These are phyloP conservation scores for Sinocyclocheilus anshuiensis DNA, from an alignment of 2,113 vertebrate genomes.

Conservation along the genomic window DNA sequence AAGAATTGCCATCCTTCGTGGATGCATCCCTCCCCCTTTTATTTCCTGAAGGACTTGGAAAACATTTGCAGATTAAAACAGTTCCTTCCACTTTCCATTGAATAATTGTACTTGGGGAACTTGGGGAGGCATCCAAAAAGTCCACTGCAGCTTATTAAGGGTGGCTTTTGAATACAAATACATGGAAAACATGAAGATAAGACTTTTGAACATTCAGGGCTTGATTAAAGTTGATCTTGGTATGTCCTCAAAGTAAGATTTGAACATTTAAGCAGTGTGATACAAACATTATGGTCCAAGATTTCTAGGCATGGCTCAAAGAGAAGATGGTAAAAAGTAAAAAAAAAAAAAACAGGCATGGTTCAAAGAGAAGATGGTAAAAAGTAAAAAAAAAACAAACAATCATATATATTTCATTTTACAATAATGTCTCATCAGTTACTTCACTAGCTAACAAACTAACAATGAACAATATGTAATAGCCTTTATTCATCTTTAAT, in stretches of 20 bases:
- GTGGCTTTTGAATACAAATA: background rate
- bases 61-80: slow-evolving; percentile 27
- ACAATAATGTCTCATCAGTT: background rate
- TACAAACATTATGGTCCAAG: background rate
- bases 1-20: background rate
- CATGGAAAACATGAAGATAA: background rate
- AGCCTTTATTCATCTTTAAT: too few relatives aligned
- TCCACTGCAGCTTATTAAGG: background rate
- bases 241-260: background rate
- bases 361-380: background rate
- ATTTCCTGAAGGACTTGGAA: slow-evolving; percentile 28
- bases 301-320: background rate
- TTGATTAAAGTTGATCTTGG: background rate
- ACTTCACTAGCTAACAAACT: background rate
- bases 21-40: background rate
- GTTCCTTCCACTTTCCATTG: slow-evolving; percentile 15
- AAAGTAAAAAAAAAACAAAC: too few relatives aligned
- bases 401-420: background rate
- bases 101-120: slow-evolving; percentile 8
- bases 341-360: too few relatives aligned
- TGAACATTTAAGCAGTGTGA: background rate
- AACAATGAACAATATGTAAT: too few relatives aligned
- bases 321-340: too few relatives aligned
- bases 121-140: slow-evolving; percentile 3
- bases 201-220: background rate